Conservation (phyloP, 2,888 invertebrate genomes). For the Prionchulus punctatus region DNA sequence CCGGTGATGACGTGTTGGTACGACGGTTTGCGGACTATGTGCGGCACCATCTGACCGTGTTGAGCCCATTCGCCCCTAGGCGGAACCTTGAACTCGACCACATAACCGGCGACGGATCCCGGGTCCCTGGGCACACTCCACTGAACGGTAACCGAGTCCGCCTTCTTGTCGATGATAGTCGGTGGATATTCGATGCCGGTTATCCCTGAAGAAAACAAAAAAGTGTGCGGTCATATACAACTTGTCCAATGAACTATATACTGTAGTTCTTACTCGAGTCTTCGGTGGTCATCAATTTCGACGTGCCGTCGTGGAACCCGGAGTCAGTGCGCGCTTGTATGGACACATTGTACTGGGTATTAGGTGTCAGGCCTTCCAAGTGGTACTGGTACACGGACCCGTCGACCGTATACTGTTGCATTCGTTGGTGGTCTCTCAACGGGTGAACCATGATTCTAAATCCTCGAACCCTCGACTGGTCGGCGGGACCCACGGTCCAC, state of each 20-base stretch:
- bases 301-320: constrained; percentile 9
- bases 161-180: background rate
- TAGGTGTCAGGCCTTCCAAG: constrained; percentile 25
- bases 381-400: constrained; percentile 25
- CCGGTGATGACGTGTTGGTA: constrained; percentile 20
- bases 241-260: no score
- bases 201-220: background rate
- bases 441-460: constrained; percentile 15
- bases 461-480: constrained; percentile 23
- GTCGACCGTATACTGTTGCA: constrained; percentile 24
- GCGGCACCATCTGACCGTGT: constrained; percentile 22
- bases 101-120: constrained; percentile 17
- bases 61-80: constrained; percentile 26
- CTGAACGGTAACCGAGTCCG: constrained; percentile 21
- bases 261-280: constrained; percentile 3
- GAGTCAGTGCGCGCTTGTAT: constrained; percentile 14
- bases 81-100: constrained; percentile 23
- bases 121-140: constrained; percentile 22
- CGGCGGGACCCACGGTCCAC: constrained; percentile 25
- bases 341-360: constrained; percentile 28
- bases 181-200: background rate
- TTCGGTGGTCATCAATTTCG: constrained; percentile 4
- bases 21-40: constrained; percentile 20
- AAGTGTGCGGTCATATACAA: no score
- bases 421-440: background rate